Percentiles rank a stretch among this genome's conserved stretches.
phyloP scores from a whole-genome alignment of 2,113 vertebrate genomes.

The Mobula birostris region DNA sequence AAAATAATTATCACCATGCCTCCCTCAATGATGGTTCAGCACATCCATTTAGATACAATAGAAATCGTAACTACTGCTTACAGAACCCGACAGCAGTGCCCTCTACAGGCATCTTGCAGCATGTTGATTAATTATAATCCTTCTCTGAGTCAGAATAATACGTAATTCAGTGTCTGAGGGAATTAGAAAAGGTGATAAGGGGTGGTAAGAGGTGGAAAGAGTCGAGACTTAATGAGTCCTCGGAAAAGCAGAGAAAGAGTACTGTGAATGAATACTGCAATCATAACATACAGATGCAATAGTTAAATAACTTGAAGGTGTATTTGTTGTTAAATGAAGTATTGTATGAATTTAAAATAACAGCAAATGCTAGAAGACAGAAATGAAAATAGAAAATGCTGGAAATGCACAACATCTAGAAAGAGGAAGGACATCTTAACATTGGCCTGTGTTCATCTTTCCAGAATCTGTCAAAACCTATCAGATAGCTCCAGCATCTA shows the following conservation, averaged over 20 bases:
- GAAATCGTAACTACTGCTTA: not conserved
- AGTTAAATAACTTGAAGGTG: not conserved
- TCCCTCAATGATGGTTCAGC: too few relatives aligned
- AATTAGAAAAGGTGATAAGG: too few relatives aligned
- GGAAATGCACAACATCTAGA: not conserved
- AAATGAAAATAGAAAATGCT: not conserved
- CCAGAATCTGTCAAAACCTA: not conserved
- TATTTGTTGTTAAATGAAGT: too few relatives aligned
- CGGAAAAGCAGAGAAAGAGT: too few relatives aligned
- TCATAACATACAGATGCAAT: not conserved
- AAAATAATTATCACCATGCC: too few relatives aligned
- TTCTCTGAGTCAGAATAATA: too few relatives aligned
- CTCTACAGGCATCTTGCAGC: not conserved
- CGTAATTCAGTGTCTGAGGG: too few relatives aligned
- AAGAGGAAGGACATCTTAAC: not conserved
- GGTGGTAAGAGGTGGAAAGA: too few relatives aligned
- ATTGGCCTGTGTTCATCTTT: conserved; percentile 1
- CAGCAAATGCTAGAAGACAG: not conserved
- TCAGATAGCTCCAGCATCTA: not conserved
- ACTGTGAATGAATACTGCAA: too few relatives aligned
- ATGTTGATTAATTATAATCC: not conserved
- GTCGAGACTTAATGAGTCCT: too few relatives aligned
- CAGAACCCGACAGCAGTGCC: not conserved
- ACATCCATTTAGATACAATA: too few relatives aligned
- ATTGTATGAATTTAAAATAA: not conserved